Percentiles rank a stretch among this genome's conserved stretches.
phyloP scores from a whole-genome alignment of 2,888 invertebrate species.

The Scrobipalpa atriplicella region DNA sequence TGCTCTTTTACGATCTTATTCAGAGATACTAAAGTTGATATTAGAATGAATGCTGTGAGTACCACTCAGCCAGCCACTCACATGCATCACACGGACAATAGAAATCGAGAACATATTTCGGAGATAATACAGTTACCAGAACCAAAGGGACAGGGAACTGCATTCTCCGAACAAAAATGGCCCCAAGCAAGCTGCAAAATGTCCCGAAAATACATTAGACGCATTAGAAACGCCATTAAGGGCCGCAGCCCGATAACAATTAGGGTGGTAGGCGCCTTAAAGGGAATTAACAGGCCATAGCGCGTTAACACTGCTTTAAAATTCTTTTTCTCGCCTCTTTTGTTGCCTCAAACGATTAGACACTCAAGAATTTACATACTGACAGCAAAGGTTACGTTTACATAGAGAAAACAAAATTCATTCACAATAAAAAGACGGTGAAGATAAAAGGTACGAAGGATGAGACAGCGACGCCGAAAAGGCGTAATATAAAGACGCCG shows the following conservation, averaged over 20 bases:
- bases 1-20: neutral
- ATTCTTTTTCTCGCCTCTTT: slow-evolving; percentile 35
- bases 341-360: slow-evolving; percentile 35
- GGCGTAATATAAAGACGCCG: slow-evolving; percentile 62
- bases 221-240: slow-evolving; percentile 81
- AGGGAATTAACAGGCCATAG: slow-evolving; percentile 74
- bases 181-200: slow-evolving; percentile 81
- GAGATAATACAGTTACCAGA: slow-evolving; percentile 78
- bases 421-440: slow-evolving; percentile 64
- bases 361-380: slow-evolving; percentile 17
- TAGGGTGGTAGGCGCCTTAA: slow-evolving; percentile 79
- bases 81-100: slow-evolving; percentile 70
- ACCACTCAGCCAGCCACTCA: slow-evolving; percentile 55
- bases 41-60: neutral
- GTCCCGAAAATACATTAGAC: slow-evolving; percentile 81
- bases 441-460: slow-evolving; percentile 70
- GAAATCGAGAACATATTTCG: slow-evolving; percentile 80
- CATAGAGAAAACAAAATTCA: slow-evolving; percentile 64
- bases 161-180: slow-evolving; percentile 75
- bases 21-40: neutral
- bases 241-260: slow-evolving; percentile 78
- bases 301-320: slow-evolving; percentile 72
- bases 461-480: slow-evolving; percentile 65
- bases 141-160: slow-evolving; percentile 61
- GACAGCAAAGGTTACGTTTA: slow-evolving; percentile 49